These are phyloP conservation scores for Drosophila punjabiensis DNA, from an alignment of 1,140 invertebrate species.

Conservation along the genomic window DNA sequence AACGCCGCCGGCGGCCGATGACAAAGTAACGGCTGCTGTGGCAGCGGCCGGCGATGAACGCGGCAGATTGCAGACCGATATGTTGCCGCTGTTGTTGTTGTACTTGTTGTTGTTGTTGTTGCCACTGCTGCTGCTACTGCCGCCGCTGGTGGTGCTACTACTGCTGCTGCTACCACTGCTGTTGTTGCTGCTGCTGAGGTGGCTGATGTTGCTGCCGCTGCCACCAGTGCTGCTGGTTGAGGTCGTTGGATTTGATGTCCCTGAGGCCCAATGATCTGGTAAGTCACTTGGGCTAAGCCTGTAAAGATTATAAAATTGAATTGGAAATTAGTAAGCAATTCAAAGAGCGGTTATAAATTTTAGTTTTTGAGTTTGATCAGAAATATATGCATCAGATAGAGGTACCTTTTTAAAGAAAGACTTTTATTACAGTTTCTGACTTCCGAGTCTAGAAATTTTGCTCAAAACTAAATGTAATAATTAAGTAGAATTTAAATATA, in stretches of 20 bases:
- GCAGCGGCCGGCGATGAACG: slow-evolving; percentile 82
- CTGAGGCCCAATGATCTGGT: slow-evolving; percentile 85
- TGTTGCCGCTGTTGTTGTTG: slow-evolving; percentile 53
- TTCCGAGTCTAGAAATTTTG: too few species aligned
- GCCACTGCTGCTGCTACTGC: slow-evolving; percentile 19
- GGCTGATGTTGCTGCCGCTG: slow-evolving; percentile 25
- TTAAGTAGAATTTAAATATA: background rate
- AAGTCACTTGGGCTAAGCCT: slow-evolving; percentile 86
- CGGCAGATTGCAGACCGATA: slow-evolving; percentile 81
- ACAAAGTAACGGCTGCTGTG: slow-evolving; percentile 80
- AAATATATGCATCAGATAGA: background rate
- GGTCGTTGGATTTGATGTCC: slow-evolving; percentile 71
- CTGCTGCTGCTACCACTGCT: slow-evolving; percentile 20
- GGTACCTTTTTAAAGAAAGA: background rate
- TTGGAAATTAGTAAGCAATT: slow-evolving; percentile 17
- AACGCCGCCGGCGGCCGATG: slow-evolving; percentile 69
- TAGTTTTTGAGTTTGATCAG: background rate
- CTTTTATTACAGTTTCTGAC: too few species aligned
- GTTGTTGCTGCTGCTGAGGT: slow-evolving; percentile 19
- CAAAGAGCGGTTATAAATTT: background rate
- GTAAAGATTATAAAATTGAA: slow-evolving; percentile 10
- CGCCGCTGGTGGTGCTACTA: slow-evolving; percentile 24
- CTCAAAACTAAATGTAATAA: background rate
- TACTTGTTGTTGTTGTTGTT: slow-evolving; percentile 26
- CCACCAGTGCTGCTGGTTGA: slow-evolving; percentile 52